A percentile compares a stretch with the other conserved stretches of the same genome.
Evolutionary conservation across 1,140 invertebrate species (phyloP).

Genomic region (Fopius arisanus): DNA sequence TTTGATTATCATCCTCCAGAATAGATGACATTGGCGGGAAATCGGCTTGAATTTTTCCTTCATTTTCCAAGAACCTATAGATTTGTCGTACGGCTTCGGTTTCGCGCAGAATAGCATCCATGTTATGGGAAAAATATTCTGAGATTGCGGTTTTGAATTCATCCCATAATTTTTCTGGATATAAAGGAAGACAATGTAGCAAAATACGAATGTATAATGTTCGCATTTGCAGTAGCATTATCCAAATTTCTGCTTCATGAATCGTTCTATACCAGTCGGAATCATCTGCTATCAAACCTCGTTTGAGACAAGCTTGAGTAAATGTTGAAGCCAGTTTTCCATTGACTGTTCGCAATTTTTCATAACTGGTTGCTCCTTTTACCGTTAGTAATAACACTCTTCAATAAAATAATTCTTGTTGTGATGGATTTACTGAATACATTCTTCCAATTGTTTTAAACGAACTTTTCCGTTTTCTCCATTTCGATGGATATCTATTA

Average conservation of each 20-base stretch:
- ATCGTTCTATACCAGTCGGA: conserved; percentile 22
- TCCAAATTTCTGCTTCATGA: conserved; percentile 22
- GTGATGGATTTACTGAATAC: neutral
- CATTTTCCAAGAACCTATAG: conserved; percentile 2
- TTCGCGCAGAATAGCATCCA: no score
- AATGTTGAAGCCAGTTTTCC: neutral
- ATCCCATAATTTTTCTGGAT: no score
- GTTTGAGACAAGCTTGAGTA: conserved; percentile 20
- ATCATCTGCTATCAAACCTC: conserved; percentile 28
- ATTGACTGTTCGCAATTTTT: conserved; percentile 18
- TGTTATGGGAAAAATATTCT: no score
- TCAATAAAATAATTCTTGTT: no score
- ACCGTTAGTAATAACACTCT: conserved; percentile 15
- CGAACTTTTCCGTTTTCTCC: neutral
- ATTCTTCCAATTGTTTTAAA: neutral
- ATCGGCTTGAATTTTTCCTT: conserved; percentile 4
- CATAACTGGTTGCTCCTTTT: conserved; percentile 15
- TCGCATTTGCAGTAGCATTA: conserved; percentile 20
- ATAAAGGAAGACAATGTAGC: no score
- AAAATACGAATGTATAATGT: conserved; percentile 15
- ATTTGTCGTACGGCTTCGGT: conserved; percentile 24
- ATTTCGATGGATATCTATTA: neutral
- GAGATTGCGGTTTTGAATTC: no score
- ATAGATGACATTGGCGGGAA: neutral
- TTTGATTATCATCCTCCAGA: neutral